Conservation (phyloP, 1,140 invertebrate genomes). For the Hylaeus volcanicus region DNA sequence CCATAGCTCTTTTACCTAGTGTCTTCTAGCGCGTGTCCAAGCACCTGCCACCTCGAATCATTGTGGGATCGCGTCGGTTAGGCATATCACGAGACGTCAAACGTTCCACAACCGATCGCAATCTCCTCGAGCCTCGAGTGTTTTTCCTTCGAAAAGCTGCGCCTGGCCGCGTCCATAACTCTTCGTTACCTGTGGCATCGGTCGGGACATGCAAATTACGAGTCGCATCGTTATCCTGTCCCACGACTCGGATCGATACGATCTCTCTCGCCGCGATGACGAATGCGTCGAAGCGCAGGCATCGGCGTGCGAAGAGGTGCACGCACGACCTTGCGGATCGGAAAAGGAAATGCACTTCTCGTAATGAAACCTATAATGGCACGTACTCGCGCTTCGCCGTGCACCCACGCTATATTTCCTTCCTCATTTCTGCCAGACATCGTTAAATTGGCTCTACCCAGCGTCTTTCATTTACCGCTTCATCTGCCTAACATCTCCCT, state of each 20-base stretch:
- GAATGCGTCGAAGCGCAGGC: slow-evolving; percentile 49
- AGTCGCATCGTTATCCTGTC: slow-evolving; percentile 50
- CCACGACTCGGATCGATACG: slow-evolving; percentile 49
- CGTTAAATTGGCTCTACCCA: no score
- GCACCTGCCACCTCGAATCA: neutral
- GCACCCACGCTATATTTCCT: slow-evolving; percentile 3
- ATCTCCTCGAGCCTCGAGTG: slow-evolving; percentile 34
- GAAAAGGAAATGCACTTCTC: slow-evolving; percentile 68
- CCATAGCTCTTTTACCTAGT: no score
- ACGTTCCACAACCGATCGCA: slow-evolving; percentile 29
- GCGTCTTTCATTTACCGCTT: no score
- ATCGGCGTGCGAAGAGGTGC: slow-evolving; percentile 28
- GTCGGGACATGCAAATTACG: slow-evolving; percentile 62
- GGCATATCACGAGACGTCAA: neutral
- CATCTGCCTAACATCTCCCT: no score
- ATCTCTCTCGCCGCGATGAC: slow-evolving; percentile 58
- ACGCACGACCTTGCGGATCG: slow-evolving; percentile 62
- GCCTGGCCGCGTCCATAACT: slow-evolving; percentile 48
- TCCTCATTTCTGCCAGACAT: slow-evolving; percentile 2
- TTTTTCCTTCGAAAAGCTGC: slow-evolving; percentile 31
- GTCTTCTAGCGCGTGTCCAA: no score
- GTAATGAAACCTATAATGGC: slow-evolving; percentile 65
- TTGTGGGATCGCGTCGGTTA: neutral
- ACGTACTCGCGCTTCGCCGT: slow-evolving; percentile 35
- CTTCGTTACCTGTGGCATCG: slow-evolving; percentile 59